Conservation (phyloP, 2,888 invertebrate species). For the Tipula helvola region DNA sequence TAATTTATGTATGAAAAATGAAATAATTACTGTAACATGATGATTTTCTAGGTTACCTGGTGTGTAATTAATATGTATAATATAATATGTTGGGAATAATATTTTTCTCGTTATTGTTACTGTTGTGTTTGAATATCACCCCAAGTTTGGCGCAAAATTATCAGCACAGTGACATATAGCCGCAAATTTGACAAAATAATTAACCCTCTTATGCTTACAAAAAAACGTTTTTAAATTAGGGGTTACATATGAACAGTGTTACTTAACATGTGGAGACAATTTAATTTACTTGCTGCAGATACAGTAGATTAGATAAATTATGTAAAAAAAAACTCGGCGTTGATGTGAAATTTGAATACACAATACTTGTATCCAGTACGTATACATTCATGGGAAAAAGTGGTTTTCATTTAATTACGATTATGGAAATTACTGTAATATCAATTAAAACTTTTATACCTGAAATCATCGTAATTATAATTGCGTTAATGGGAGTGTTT, state of each 20-base stretch:
- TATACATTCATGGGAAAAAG: not conserved
- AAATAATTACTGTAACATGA: not conserved
- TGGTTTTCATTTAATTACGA: not conserved
- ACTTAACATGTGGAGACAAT: not conserved
- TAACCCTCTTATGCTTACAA: not conserved
- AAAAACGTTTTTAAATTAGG: not conserved
- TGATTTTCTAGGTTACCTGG: not conserved
- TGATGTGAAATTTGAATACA: not conserved
- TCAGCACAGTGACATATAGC: not conserved
- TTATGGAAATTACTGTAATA: not conserved
- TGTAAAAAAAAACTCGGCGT: not conserved
- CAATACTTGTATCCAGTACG: not conserved
- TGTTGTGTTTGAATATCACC: not conserved
- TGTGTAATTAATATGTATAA: not conserved
- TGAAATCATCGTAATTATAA: not conserved
- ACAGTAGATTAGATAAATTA: not conserved
- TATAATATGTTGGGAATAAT: not conserved
- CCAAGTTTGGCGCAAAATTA: not conserved
- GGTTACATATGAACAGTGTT: not conserved
- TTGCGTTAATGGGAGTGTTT: not conserved
- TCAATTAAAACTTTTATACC: not conserved
- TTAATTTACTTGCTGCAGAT: not conserved
- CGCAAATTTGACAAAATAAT: not conserved
- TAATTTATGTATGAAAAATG: not conserved
- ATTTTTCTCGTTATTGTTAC: not conserved